A percentile compares a stretch with the other conserved stretches of the same genome.
Conservation (phyloP, 1,140 invertebrate genomes). For the Riptortus pedestris region DNA sequence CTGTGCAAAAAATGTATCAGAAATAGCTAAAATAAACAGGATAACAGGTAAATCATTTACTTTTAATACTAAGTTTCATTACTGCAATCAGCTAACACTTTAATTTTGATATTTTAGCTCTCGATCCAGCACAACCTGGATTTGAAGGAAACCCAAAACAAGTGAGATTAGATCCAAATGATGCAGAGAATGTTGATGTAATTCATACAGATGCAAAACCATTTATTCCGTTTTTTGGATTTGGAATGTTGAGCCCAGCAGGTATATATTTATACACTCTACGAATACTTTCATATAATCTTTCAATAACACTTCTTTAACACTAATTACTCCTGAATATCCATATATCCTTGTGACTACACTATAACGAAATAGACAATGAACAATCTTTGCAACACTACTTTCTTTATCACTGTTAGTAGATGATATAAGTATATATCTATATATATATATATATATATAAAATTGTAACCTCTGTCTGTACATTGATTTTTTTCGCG, state of each 20-base stretch:
- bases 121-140: slow-evolving; percentile 42
- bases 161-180: slow-evolving; percentile 36
- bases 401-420: no score
- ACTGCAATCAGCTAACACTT: not conserved
- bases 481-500: no score
- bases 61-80: not conserved
- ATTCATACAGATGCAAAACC: slow-evolving; percentile 41
- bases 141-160: slow-evolving; percentile 38
- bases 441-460: no score
- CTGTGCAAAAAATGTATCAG: slow-evolving; percentile 34
- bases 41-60: slow-evolving; percentile 34
- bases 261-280: slow-evolving; percentile 32
- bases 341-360: no score
- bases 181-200: slow-evolving; percentile 41
- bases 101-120: slow-evolving; percentile 32
- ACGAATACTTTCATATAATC: slow-evolving; percentile 10
- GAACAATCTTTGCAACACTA: not conserved
- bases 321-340: not conserved
- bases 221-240: slow-evolving; percentile 37
- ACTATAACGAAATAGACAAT: not conserved
- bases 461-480: no score
- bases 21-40: slow-evolving; percentile 32
- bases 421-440: no score
- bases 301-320: not conserved
- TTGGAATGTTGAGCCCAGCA: slow-evolving; percentile 37